Evolutionary conservation across 2,888 invertebrate species (phyloP).

Genomic region (Perizoma flavofasciatum): DNA sequence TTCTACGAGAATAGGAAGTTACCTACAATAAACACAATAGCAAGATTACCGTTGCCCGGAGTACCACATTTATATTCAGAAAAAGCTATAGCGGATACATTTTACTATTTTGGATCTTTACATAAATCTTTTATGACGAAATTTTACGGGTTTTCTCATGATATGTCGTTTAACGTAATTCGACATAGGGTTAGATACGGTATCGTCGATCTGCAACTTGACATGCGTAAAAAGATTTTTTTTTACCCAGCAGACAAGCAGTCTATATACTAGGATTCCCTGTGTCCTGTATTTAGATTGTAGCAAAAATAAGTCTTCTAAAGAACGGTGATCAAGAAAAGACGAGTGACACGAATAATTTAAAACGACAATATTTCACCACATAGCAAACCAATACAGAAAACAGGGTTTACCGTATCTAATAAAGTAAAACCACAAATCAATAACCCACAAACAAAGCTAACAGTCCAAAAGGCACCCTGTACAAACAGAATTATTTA

Average conservation of each 20-base stretch:
- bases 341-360: neutral
- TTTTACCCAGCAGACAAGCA: too few species aligned
- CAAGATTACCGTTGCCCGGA: constrained; percentile 1
- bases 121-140: constrained; percentile 20
- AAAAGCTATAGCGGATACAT: constrained; percentile 14
- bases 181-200: constrained; percentile 1
- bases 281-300: too few species aligned
- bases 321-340: too few species aligned
- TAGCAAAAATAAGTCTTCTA: too few species aligned
- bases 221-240: neutral
- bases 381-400: too few species aligned
- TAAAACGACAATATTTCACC: neutral
- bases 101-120: constrained; percentile 23
- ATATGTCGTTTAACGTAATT: constrained; percentile 16
- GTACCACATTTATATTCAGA: constrained; percentile 20
- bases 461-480: constrained; percentile 27
- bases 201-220: neutral
- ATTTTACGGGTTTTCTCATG: constrained; percentile 17
- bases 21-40: too few species aligned
- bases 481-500: constrained; percentile 37
- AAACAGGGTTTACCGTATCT: constrained; percentile 10
- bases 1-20: too few species aligned
- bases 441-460: constrained; percentile 30
- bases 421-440: constrained; percentile 26
- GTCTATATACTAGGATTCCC: too few species aligned